These are phyloP conservation scores for Cinclus cinclus DNA, from an alignment of 2,113 vertebrate species.

Conservation along the genomic window DNA sequence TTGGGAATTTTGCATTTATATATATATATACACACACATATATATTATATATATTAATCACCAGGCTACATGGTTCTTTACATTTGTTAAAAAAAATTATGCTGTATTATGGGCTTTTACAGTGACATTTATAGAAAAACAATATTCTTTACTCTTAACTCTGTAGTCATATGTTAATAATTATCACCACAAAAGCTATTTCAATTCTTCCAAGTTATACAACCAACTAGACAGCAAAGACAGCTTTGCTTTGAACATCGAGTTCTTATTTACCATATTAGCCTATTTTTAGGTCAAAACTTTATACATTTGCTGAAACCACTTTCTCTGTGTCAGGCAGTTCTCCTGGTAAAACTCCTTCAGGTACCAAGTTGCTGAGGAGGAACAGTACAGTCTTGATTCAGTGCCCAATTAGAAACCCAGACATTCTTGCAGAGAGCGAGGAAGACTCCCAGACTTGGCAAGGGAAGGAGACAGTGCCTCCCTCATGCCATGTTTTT, in stretches of 20 bases:
- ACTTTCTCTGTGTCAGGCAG: background rate
- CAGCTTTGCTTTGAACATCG: background rate
- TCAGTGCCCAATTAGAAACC: background rate
- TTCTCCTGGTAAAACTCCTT: background rate
- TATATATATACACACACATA: background rate
- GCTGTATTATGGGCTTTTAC: background rate
- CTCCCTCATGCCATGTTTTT: background rate
- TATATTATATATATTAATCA: background rate
- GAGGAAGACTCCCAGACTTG: background rate
- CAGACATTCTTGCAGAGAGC: background rate
- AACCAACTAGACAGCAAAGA: constrained; percentile 27
- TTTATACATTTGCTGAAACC: background rate
- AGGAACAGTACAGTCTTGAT: background rate
- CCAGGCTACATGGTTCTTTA: background rate
- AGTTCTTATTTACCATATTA: constrained; percentile 13
- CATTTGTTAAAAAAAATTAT: background rate
- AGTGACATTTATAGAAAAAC: background rate
- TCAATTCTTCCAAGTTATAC: constrained; percentile 9
- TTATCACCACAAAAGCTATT: constrained; percentile 22
- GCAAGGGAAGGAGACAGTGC: background rate
- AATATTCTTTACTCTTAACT: background rate
- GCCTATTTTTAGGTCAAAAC: constrained; percentile 8
- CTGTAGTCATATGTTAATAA: constrained; percentile 12
- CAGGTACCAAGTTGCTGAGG: background rate
- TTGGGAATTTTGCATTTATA: background rate